Base-by-base conservation (phyloP, 2,888 invertebrate species). In the Drosophila merina region DNA sequence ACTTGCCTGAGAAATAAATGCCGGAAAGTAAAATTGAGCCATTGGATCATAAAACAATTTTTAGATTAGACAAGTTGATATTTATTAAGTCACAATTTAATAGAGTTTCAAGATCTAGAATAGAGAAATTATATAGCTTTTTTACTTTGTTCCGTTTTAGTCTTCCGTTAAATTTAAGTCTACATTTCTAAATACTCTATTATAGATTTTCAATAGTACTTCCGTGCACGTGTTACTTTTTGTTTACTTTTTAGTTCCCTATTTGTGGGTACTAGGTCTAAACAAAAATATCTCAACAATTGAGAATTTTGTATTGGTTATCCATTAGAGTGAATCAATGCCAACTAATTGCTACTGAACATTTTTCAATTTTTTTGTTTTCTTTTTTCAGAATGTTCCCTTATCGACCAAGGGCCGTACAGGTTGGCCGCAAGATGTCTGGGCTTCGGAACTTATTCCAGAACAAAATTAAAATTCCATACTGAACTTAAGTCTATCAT, bases 341-440 rank as follows among this genome's bases (percentile, higher is more conserved):
- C 10, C 12, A 33, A 28, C 14, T 48, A 36, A 26, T 14, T 25
- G 26, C 10, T 14, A 7, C 20, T 7, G 7, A 42, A 42, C 6
- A 20, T 14, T 20, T 9, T 2, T 42, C 2, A 20, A 20, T 7
- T 42, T 20, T 20, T 4, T 9, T 6, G 1, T 2, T 42, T 20
- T 20, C 14, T 31, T 47, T 54, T 81, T 79, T 8, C 71, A 89
- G 89, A 78, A 94, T 64, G 40, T 73, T 25, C 76, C 71, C 40
- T 68, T 83, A 30, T 74, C 86, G 47, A 73, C 74, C 10, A 97
- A 97, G 91, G 97, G 97, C 0, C 94, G 98, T 63, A 98, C 98
- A 0, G 98, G 98, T 10, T 98, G 98, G 98, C 98, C 98, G 0
- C 98, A 98, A 89, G 97, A 97, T 91, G 98, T 98, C 74, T 98